phyloP scores from a whole-genome alignment of 2,888 invertebrate species.

The Theretra japonica region DNA sequence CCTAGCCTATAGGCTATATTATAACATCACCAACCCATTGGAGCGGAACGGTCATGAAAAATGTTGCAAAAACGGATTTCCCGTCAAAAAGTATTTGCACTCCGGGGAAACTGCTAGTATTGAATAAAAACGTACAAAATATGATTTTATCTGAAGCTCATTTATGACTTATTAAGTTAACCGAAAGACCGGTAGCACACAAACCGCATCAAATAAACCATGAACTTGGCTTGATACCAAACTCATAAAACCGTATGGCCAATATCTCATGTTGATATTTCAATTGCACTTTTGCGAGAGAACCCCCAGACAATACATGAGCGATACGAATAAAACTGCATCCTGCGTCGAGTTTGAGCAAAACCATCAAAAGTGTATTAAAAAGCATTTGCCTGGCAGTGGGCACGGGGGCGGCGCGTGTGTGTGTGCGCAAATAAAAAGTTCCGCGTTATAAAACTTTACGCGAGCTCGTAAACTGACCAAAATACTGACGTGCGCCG shows the following conservation, averaged over 20 bases:
- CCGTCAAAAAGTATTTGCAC: no score
- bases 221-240: not conserved
- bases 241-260: conserved; percentile 6
- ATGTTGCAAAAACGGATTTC: no score
- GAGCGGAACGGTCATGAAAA: no score
- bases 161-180: not conserved
- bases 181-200: not conserved
- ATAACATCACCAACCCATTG: no score
- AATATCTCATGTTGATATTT: not conserved
- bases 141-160: not conserved
- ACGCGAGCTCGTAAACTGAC: conserved; percentile 23
- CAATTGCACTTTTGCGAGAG: not conserved
- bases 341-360: not conserved
- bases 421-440: conserved; percentile 11
- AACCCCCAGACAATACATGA: not conserved
- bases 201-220: not conserved
- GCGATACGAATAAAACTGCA: not conserved
- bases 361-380: conserved; percentile 19
- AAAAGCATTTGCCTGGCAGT: not conserved
- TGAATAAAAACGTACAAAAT: no score
- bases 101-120: no score
- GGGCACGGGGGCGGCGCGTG: not conserved
- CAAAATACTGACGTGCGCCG: conserved; percentile 14
- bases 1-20: no score
- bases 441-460: conserved; percentile 26